Base-by-base conservation (phyloP, 2,113 vertebrate genomes). In the Microcebus lehilahytsara region DNA sequence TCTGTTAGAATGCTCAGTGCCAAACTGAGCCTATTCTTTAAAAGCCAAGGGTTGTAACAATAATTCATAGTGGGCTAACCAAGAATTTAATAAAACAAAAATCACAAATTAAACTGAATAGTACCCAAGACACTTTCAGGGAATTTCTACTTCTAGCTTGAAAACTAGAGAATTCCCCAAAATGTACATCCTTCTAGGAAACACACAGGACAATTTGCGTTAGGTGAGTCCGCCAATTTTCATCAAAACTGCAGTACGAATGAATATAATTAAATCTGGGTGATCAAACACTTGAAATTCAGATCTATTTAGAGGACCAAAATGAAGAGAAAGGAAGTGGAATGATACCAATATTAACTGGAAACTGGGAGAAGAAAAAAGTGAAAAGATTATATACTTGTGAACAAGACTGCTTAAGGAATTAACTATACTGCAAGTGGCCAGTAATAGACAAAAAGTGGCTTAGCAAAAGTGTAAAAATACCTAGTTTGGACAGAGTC, bases 81-180 rank as follows among this genome's bases (percentile, higher is more conserved):
- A 89, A 90, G 23, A 85, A 85, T 2, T 71, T 86, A 86, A 81
- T 58, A 71, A 87, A 90, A 90, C 40, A 96, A 83, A 81, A 81
- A 34, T 78, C 4, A 81, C n/a, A 83, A 93, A 79, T 19, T 60
- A 87, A 92, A 75, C 11, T 75, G 25, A 90, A 81, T 30, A 53
- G 67, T 91, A 14, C 5, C 80, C 17, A 94, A 60, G 27, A 25
- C 16, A 66, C 7, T 89, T 94, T 85, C 64, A 85, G 27, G 12
- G 20, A 81, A 90, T 74, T 90, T 81, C n/a, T 34, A 85, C n/a
- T 56, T 60, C 62, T 89, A 89, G 7, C 64, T 80, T 80, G 75
- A 95, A 90, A 93, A 16, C 32, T 25, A 85, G 34, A 85, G 58
- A 92, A 46, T 14, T 3, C 20, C 9, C 49, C 58, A 1, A 80